phyloP scores from a whole-genome alignment of 2,113 vertebrate genomes.

The Python bivittatus region DNA sequence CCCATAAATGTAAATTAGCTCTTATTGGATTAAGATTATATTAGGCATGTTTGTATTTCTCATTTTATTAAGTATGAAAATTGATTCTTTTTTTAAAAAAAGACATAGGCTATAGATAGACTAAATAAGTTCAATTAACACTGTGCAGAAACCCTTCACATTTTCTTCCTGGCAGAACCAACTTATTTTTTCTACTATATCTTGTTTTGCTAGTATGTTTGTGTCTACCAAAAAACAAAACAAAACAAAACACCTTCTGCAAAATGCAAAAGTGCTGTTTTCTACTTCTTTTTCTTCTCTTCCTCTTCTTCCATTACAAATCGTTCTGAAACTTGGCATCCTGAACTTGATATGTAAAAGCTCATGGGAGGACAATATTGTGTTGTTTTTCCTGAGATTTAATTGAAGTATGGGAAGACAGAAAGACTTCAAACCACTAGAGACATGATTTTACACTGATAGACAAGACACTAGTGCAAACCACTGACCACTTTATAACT shows the following conservation, averaged over 20 bases:
- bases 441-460: not conserved
- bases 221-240: not conserved
- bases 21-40: not conserved
- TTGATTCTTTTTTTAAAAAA: not conserved
- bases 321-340: not conserved
- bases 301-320: not conserved
- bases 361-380: not conserved
- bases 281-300: not conserved
- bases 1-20: not conserved
- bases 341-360: not conserved
- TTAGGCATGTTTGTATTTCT: not conserved
- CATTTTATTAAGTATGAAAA: not conserved
- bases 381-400: not conserved
- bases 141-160: not conserved
- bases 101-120: not conserved
- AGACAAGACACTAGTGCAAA: not conserved
- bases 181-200: not conserved
- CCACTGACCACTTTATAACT: not conserved
- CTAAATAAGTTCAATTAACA: not conserved
- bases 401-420: not conserved
- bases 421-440: not conserved
- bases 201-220: not conserved
- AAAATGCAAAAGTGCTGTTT: not conserved
- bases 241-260: too few species aligned
- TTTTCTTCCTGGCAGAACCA: not conserved